These are phyloP conservation scores for Actinostola sp. DNA, from an alignment of 92 coral and sea anemone genomes.

Conservation along the genomic window DNA sequence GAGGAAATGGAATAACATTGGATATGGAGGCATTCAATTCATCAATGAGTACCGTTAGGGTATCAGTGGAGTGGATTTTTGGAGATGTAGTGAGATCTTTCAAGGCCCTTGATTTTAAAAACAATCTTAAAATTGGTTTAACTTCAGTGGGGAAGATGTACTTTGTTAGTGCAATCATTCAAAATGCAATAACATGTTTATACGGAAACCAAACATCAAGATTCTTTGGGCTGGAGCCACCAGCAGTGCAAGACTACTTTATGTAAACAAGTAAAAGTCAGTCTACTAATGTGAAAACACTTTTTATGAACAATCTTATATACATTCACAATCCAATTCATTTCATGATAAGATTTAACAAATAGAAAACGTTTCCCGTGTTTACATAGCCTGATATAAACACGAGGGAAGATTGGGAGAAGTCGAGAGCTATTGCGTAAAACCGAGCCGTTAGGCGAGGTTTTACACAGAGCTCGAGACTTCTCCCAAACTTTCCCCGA, in stretches of 20 bases:
- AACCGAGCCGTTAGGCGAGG: too few relatives aligned
- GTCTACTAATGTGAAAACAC: conserved; percentile 1
- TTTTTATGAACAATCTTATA: neutral
- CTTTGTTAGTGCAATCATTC: neutral
- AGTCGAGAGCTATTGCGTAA: too few relatives aligned
- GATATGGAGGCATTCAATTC: too few relatives aligned
- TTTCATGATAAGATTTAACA: too few relatives aligned
- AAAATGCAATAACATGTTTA: conserved; percentile 33
- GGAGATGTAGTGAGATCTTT: conserved; percentile 48
- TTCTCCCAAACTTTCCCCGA: too few relatives aligned
- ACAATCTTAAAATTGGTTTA: conserved; percentile 29
- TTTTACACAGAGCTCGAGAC: too few relatives aligned
- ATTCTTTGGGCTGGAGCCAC: conserved; percentile 37
- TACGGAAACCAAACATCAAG: conserved; percentile 41
- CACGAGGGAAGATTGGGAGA: too few relatives aligned
- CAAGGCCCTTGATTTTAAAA: conserved; percentile 37
- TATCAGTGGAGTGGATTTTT: conserved; percentile 43
- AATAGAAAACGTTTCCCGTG: too few relatives aligned
- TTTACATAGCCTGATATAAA: too few relatives aligned
- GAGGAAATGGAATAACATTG: too few relatives aligned
- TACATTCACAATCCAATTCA: neutral
- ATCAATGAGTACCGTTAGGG: conserved; percentile 21
- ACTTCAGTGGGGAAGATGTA: conserved; percentile 29
- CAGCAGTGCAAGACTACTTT: conserved; percentile 26
- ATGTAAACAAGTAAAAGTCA: neutral